Evolutionary conservation across 2,113 vertebrate genomes (phyloP).

Genomic region (Rhinoptilus africanus): DNA sequence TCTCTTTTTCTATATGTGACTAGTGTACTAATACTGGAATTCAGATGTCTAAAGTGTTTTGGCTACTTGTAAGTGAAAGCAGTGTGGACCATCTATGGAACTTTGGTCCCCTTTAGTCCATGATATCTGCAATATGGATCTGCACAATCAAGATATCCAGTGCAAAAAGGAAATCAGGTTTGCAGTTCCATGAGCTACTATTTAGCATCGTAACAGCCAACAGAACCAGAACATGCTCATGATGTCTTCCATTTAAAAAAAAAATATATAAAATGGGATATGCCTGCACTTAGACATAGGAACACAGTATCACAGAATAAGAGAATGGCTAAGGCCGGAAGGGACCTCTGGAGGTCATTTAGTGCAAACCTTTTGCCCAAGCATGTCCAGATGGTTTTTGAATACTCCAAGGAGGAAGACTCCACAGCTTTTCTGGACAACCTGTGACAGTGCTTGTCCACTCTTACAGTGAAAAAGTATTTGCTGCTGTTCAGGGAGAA

Average conservation of each 20-base stretch:
- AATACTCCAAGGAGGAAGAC: background rate
- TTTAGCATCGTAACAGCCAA: background rate
- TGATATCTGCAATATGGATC: background rate
- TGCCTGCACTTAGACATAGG: background rate
- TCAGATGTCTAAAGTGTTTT: background rate
- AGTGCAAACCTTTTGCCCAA: background rate
- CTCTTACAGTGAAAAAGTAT: background rate
- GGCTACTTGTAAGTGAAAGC: background rate
- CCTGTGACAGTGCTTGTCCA: background rate
- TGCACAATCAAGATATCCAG: background rate
- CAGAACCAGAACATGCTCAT: background rate
- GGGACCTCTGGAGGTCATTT: background rate
- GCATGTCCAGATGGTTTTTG: background rate
- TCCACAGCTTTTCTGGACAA: background rate
- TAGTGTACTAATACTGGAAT: background rate
- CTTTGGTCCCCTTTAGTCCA: background rate
- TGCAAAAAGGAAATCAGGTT: background rate
- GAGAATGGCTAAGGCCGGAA: background rate
- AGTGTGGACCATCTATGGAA: rapidly evolving
- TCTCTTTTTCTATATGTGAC: background rate
- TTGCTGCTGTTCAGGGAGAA: background rate
- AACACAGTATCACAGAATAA: background rate
- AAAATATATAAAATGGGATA: background rate
- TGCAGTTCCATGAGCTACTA: background rate
- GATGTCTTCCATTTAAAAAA: background rate